Evolutionary conservation across 2,888 invertebrate species (phyloP), one percentile per base, ranked within the genome.

Genomic region (Ommatoiulus sabulosus): DNA sequence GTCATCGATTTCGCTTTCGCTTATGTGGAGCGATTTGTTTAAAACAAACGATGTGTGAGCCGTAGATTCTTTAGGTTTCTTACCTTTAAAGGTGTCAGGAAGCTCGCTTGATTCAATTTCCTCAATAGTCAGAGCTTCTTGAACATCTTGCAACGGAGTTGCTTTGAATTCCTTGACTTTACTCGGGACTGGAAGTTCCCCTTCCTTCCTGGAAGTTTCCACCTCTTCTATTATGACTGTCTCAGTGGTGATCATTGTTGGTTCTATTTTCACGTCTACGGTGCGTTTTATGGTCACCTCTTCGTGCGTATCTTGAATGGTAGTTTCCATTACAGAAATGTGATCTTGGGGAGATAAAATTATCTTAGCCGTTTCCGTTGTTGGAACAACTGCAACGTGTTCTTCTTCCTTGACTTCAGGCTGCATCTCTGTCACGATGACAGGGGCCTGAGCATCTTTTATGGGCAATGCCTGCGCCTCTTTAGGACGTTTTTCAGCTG

Each of bases 381-480:
- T 43, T 52, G 87, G 57, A n/a, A 12, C n/a, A 44, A 52, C 57
- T 24, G 10, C 35, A 10, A 57, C 44, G 43, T 57, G 84, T 15
- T 90, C 85, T 85, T 88, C 86, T 48, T 88, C 88, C 72, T 89
- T 89, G n/a, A 85, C 3, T 20, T 89, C 88, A 2, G 52, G 44
- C 84, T 63, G 43, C 2, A 43, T 35, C 43, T 88, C 85, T 7
- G 88, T 88, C 8, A 88, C 72, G 17, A 72, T 63, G 4, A 88
- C 44, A 44, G 63, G 84, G 4, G 20, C 20, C 35, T 88, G 88
- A 20, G 84, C 35, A 35, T 52, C 52, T 10, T 87, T 57, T 2
- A 20, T 87, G n/a, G 87, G 10, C 44, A 44, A 20, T 10, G 87
- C 87, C 44, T 87, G 20, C 4, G 24, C 63, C 57, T 48, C 48